Percentiles rank a stretch among this genome's conserved stretches.
Conservation (phyloP, 2,797 vertebrate species). For the Crenuchus spilurus region DNA sequence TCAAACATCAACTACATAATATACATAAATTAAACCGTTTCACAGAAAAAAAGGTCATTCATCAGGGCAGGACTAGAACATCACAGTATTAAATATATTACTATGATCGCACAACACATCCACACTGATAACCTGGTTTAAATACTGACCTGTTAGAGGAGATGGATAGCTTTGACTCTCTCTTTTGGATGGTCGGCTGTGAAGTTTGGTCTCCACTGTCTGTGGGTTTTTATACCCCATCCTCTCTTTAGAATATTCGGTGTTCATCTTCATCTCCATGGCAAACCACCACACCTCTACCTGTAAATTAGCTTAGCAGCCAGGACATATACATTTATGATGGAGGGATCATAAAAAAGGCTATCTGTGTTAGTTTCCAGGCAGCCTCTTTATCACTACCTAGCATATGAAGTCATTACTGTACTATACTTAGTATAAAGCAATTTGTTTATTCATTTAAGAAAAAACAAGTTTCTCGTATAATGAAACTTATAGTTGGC, state of each 20-base stretch:
- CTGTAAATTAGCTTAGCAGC: background rate
- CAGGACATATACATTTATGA: conserved; percentile 11
- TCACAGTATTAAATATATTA: background rate
- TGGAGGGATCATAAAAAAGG: conserved; percentile 1
- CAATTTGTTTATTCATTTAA: background rate
- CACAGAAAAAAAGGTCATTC: too few species aligned
- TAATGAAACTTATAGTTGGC: background rate
- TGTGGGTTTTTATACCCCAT: conserved; percentile 6
- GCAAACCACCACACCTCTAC: background rate
- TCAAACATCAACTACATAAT: background rate
- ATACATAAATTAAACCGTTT: background rate
- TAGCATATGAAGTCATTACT: background rate
- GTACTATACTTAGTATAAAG: background rate
- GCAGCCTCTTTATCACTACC: background rate
- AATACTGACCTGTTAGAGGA: background rate
- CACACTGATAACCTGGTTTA: background rate
- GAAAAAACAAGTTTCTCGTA: background rate
- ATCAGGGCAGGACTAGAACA: too few species aligned
- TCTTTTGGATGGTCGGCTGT: background rate
- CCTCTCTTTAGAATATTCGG: background rate
- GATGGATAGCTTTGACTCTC: background rate
- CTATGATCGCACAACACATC: background rate
- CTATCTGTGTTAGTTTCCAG: background rate
- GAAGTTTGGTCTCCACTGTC: background rate
- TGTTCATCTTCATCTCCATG: background rate